Conservation (phyloP, 2,888 invertebrate species). For the Trichopria drosophilae region DNA sequence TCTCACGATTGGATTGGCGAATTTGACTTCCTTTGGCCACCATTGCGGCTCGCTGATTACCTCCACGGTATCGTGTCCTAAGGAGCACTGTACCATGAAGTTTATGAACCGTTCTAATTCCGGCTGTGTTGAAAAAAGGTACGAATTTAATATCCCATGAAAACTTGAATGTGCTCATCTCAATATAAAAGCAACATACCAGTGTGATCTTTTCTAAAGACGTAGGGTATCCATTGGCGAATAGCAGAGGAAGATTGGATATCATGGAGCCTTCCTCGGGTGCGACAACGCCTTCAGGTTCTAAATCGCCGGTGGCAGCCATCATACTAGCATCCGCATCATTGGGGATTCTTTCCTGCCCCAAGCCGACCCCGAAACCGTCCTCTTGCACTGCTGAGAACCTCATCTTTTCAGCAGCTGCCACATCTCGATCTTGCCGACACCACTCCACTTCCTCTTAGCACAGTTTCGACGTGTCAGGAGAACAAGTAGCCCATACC, state of each 20-base stretch:
- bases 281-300: conserved; percentile 39
- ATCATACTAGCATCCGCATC: conserved; percentile 48
- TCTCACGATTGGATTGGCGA: conserved; percentile 67
- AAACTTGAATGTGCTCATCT: not conserved
- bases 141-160: not conserved
- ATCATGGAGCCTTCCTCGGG: conserved; percentile 62
- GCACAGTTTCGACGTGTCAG: conserved; percentile 9
- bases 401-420: conserved; percentile 44
- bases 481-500: no score
- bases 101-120: conserved; percentile 73
- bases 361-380: conserved; percentile 48
- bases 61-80: conserved; percentile 67
- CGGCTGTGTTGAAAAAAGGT: conserved; percentile 41
- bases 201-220: conserved; percentile 67
- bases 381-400: conserved; percentile 51
- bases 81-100: conserved; percentile 76
- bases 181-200: conserved; percentile 39
- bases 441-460: conserved; percentile 6
- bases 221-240: conserved; percentile 72
- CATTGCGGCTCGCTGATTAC: conserved; percentile 66
- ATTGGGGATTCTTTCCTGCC: conserved; percentile 44
- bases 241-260: conserved; percentile 73
- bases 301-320: conserved; percentile 45
- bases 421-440: conserved; percentile 18
- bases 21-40: conserved; percentile 72